phyloP scores from a whole-genome alignment of 2,113 vertebrate genomes.

The Notothenia rossii region DNA sequence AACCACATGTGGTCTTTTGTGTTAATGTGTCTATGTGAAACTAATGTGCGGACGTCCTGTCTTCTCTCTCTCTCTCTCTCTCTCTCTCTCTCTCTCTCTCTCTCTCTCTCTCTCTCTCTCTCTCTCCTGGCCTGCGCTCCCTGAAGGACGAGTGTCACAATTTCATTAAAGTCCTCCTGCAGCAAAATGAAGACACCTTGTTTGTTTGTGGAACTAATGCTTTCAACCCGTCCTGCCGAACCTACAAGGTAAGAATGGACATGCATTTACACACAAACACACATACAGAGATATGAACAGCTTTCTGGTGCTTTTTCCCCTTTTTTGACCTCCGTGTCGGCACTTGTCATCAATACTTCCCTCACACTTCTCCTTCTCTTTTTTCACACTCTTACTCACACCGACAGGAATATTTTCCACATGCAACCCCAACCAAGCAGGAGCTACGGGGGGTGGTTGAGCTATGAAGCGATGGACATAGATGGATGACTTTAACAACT shows the following conservation, averaged over 20 bases:
- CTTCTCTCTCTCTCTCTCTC: conserved; percentile 4
- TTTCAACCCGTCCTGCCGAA: conserved; percentile 96
- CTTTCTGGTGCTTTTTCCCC: not conserved
- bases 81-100: not conserved
- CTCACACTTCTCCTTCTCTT: not conserved
- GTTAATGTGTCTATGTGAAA: conserved; percentile 10
- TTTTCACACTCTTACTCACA: not conserved
- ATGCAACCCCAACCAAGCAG: conserved; percentile 22
- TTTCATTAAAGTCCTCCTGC: conserved; percentile 98
- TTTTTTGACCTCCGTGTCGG: conserved; percentile 9
- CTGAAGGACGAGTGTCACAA: conserved; percentile 98
- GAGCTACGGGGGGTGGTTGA: conserved; percentile 9
- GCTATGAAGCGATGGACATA: conserved; percentile 29
- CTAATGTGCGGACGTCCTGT: conserved; percentile 49
- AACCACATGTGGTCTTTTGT: conserved; percentile 20
- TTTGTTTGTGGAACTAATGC: conserved; percentile 99
- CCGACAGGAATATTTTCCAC: conserved; percentile 14
- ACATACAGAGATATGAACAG: not conserved
- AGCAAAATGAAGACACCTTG: conserved; percentile 93
- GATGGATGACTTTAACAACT: conserved; percentile 73
- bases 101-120: conserved; percentile 5
- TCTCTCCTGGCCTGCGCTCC: conserved; percentile 45
- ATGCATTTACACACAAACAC: not conserved
- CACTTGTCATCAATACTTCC: conserved; percentile 10
- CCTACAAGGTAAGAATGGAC: conserved; percentile 89